phyloP scores from a whole-genome alignment of 2,113 vertebrate genomes.

The Chionodraco myersi region DNA sequence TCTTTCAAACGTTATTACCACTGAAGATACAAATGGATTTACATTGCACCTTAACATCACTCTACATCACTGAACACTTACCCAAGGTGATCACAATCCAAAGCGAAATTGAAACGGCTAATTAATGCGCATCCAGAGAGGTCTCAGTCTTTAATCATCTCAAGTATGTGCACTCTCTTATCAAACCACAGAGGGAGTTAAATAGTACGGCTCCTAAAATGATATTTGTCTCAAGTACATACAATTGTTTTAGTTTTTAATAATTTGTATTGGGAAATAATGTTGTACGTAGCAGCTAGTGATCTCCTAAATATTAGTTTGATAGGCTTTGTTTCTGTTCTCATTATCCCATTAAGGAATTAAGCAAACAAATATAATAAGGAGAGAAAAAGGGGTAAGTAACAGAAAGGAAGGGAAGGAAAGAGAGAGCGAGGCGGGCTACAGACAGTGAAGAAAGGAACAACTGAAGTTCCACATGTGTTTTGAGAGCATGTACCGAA shows the following conservation, averaged over 20 bases:
- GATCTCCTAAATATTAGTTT: conserved; percentile 54
- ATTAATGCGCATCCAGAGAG: conserved; percentile 63
- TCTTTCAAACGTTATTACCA: conserved; percentile 46
- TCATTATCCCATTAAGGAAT: conserved; percentile 42
- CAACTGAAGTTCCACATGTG: conserved; percentile 2
- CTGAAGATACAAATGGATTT: conserved; percentile 54
- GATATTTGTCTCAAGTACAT: conserved; percentile 72
- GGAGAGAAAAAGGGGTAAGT: neutral
- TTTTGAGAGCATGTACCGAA: conserved; percentile 13
- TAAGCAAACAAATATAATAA: conserved; percentile 48
- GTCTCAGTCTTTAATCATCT: conserved; percentile 70
- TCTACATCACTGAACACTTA: conserved; percentile 41
- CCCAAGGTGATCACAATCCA: conserved; percentile 46
- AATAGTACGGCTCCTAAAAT: conserved; percentile 52
- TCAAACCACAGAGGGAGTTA: conserved; percentile 61
- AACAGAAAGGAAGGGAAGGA: neutral
- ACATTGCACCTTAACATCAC: conserved; percentile 49
- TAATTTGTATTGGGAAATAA: conserved; percentile 67
- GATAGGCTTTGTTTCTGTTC: conserved; percentile 28
- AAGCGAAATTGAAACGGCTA: conserved; percentile 53
- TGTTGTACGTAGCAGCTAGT: conserved; percentile 44
- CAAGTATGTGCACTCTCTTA: conserved; percentile 63
- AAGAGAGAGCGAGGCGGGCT: neutral
- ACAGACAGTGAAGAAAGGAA: neutral
- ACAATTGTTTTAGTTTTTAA: conserved; percentile 65